Evolutionary conservation across 1,140 invertebrate genomes (phyloP), one percentile per base, ranked within the genome.

Genomic region (Papilio aristodemus): DNA sequence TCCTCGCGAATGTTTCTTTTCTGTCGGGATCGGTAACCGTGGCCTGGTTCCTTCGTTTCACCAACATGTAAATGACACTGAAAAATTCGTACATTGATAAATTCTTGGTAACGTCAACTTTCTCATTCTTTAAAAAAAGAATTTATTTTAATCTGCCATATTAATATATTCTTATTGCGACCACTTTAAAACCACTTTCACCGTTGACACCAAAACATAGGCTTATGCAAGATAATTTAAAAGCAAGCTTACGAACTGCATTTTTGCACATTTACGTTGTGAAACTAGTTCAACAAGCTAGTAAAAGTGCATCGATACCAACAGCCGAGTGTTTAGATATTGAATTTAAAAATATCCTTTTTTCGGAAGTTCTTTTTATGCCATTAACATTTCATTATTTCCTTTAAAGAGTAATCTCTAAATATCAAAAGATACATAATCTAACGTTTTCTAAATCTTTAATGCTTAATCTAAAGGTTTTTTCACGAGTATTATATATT

Each of bases 1-100:
- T 75, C 71, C 83, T 85, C 0, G 84, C 82, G 37, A 75, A 86
- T 64, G 85, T 80, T 76, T 90, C 88, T 78, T 90, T 90, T 36
- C 63, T 83, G 4, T 67, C 71, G 11, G 76, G 77, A 69, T 84
- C 76, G 5, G 64, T 79, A 9, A 83, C 84, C 8, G 64, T 67
- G 0, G 68, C 59, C 25, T 69, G 72, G 1, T 79, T 71, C 70
- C 83, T 86, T 77, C 71, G 74, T 69, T 69, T 83, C 11, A 83
- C 79, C 11, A 90, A 22, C 3, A 80, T 19, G 60, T 87, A 89
- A 46, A 90, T 83, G 9, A 81, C 68, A 50, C 88, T 90, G 84
- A 81, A 85, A 71, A 58, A 73, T 57, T 72, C 37, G 38, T 64
- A 70, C 17, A 25, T 41, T 63, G 19, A 43, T 63, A 67, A 37